Conservation (phyloP, 2,888 invertebrate species). For the Netelia melanura region DNA sequence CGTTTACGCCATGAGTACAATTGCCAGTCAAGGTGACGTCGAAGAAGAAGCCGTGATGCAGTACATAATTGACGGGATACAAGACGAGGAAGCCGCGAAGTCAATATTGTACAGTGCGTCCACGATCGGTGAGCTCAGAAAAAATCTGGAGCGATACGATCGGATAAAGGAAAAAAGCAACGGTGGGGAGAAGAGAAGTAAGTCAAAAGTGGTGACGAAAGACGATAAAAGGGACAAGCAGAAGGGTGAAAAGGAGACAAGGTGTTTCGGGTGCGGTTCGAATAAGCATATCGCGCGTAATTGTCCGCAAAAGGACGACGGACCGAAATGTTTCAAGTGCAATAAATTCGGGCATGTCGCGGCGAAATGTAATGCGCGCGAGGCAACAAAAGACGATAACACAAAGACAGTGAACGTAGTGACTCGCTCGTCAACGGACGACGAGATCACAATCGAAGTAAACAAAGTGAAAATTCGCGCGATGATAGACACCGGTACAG, state of each 20-base stretch:
- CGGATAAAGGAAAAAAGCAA: conserved; percentile 30
- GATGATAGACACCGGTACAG: conserved; percentile 25
- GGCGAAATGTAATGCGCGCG: conserved; percentile 16
- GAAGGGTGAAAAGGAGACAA: neutral
- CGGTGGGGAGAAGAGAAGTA: conserved; percentile 11
- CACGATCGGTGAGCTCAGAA: conserved; percentile 33
- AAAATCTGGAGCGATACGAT: conserved; percentile 39
- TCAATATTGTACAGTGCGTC: conserved; percentile 25
- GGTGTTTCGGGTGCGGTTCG: conserved; percentile 12
- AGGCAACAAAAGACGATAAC: neutral
- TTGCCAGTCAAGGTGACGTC: conserved; percentile 64
- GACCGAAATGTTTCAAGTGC: conserved; percentile 57
- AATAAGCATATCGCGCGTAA: neutral
- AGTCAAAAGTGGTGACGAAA: neutral
- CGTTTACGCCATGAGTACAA: conserved; percentile 42
- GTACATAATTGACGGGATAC: conserved; percentile 66
- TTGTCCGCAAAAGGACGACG: conserved; percentile 38
- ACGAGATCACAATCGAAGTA: conserved; percentile 18
- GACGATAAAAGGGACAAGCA: neutral
- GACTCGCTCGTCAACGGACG: conserved; percentile 27
- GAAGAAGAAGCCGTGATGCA: conserved; percentile 69
- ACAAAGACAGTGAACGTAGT: conserved; percentile 25
- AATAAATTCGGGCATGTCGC: conserved; percentile 54
- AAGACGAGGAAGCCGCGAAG: conserved; percentile 54
- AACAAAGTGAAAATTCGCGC: neutral